Percentiles rank a stretch among this genome's conserved stretches.
phyloP scores from a whole-genome alignment of 1,140 invertebrate species.

The Copidosoma floridanum region DNA sequence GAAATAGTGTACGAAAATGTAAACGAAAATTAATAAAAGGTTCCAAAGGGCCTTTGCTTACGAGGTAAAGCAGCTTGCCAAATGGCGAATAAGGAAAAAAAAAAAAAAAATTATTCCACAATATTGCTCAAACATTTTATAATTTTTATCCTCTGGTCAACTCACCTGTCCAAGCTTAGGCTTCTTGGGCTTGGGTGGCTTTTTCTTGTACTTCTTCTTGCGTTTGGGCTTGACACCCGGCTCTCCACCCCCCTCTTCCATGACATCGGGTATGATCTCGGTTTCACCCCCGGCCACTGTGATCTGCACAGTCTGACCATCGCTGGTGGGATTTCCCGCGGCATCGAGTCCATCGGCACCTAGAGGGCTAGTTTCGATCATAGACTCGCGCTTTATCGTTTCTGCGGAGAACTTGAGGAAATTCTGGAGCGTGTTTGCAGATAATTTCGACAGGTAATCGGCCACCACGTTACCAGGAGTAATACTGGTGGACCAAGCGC shows the following conservation, averaged over 20 bases:
- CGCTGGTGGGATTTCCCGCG: conserved; percentile 41
- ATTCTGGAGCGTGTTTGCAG: conserved; percentile 49
- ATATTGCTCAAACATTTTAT: too few relatives aligned
- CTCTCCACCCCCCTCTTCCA: conserved; percentile 45
- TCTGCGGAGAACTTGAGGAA: conserved; percentile 63
- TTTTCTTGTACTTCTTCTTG: conserved; percentile 79
- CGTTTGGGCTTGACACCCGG: conserved; percentile 62
- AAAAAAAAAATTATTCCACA: too few relatives aligned
- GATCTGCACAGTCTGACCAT: conserved; percentile 50
- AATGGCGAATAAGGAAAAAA: too few relatives aligned
- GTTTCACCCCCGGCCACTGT: conserved; percentile 50
- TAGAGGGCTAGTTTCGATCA: conserved; percentile 57
- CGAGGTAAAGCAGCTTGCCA: too few relatives aligned
- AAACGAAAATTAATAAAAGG: too few relatives aligned
- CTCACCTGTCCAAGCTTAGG: conserved; percentile 65
- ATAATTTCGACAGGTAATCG: conserved; percentile 67
- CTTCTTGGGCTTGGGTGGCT: conserved; percentile 70
- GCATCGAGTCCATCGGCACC: conserved; percentile 50
- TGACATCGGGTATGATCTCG: conserved; percentile 57
- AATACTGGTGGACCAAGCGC: conserved; percentile 71
- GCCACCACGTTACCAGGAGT: conserved; percentile 72
- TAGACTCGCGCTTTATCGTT: conserved; percentile 57
- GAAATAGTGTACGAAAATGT: too few relatives aligned
- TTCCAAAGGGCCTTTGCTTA: too few relatives aligned
- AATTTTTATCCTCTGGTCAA: too few relatives aligned